These are phyloP conservation scores for Belonocnema kinseyi DNA, from an alignment of 1,140 invertebrate genomes.

Conservation along the genomic window DNA sequence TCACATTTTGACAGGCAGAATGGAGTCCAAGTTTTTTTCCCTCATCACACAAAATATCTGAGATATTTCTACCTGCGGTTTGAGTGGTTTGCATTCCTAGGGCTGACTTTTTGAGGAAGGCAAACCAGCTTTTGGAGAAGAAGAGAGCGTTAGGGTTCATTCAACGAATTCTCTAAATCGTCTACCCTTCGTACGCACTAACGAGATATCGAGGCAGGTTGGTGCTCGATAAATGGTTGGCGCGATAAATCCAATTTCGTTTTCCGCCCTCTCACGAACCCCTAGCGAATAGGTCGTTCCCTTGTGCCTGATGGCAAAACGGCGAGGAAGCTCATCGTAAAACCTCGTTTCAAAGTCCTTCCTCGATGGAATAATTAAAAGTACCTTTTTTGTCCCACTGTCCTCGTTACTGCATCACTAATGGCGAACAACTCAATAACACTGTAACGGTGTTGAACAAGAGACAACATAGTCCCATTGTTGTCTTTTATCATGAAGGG, in stretches of 20 bases:
- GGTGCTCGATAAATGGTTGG: constrained; percentile 44
- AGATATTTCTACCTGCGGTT: neutral
- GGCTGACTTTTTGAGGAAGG: neutral
- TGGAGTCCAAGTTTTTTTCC: too few relatives aligned
- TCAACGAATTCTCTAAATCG: constrained; percentile 39
- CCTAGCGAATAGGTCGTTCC: constrained; percentile 45
- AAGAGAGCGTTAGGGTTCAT: neutral
- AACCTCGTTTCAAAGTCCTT: constrained; percentile 31
- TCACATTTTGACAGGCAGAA: too few relatives aligned
- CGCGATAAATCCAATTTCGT: constrained; percentile 50
- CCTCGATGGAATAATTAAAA: constrained; percentile 31
- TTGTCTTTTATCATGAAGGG: neutral
- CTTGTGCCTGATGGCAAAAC: constrained; percentile 30
- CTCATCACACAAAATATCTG: too few relatives aligned
- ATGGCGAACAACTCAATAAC: constrained; percentile 30
- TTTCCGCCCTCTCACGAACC: constrained; percentile 44
- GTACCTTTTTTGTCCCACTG: constrained; percentile 25
- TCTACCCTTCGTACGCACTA: constrained; percentile 37
- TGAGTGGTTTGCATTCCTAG: constrained; percentile 10
- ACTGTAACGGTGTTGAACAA: constrained; percentile 12
- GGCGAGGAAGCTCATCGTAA: constrained; percentile 30
- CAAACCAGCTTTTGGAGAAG: neutral
- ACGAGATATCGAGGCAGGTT: constrained; percentile 46
- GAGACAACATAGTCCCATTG: neutral
- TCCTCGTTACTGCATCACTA: constrained; percentile 18